These are phyloP conservation scores for Prochilodus magdalenae DNA, from an alignment of 2,113 vertebrate species.

Conservation along the genomic window DNA sequence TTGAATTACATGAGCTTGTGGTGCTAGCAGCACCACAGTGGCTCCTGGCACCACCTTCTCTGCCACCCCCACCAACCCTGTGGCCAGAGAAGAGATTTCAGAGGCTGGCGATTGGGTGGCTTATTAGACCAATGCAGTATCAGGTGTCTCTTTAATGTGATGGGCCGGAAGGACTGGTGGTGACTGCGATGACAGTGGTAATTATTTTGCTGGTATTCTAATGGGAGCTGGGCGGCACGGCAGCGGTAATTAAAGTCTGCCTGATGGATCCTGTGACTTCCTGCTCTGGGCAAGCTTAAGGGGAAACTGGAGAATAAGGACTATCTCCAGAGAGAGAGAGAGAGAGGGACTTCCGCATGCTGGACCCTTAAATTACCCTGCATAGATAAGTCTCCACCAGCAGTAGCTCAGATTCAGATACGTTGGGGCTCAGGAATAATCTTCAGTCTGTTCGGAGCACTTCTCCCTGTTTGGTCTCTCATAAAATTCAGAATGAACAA, in stretches of 20 bases:
- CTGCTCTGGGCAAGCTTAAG: conserved; percentile 60
- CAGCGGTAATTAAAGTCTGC: conserved; percentile 75
- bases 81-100: conserved; percentile 25
- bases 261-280: conserved; percentile 75
- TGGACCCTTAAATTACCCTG: conserved; percentile 27
- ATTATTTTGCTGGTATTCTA: conserved; percentile 74
- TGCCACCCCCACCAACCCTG: conserved; percentile 17
- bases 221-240: conserved; percentile 68
- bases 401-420: conserved; percentile 14
- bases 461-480: neutral
- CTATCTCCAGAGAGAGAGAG: conserved; percentile 39
- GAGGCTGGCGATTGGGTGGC: conserved; percentile 46
- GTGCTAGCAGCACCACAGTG: conserved; percentile 24
- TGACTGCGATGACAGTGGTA: conserved; percentile 68
- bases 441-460: neutral
- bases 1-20: conserved; percentile 52
- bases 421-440: conserved; percentile 8
- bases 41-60: conserved; percentile 37
- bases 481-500: neutral
- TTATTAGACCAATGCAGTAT: conserved; percentile 50
- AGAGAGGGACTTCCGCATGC: conserved; percentile 8
- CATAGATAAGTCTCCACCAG: conserved; percentile 36
- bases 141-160: conserved; percentile 71
- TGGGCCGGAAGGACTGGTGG: conserved; percentile 71
- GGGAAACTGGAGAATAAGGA: conserved; percentile 43